Conservation (phyloP, 2,797 vertebrate species). For the Garrulus glandarius region DNA sequence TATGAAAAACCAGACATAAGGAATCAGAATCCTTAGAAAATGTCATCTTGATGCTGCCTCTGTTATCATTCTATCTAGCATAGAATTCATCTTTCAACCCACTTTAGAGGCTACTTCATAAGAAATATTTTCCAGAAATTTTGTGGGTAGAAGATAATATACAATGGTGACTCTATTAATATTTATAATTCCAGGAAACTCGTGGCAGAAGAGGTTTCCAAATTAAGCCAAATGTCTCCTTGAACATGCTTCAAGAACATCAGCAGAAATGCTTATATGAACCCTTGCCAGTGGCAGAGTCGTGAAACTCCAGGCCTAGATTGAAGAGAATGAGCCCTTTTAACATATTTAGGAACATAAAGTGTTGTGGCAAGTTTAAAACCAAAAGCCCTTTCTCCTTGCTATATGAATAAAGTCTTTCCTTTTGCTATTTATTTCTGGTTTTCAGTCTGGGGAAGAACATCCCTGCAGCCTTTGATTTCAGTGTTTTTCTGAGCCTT, state of each 20-base stretch:
- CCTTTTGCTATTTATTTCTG: not conserved
- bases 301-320: not conserved
- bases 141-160: not conserved
- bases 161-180: not conserved
- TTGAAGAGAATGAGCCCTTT: not conserved
- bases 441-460: not conserved
- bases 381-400: not conserved
- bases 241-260: not conserved
- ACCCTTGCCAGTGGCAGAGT: not conserved
- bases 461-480: not conserved
- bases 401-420: not conserved
- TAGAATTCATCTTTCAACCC: not conserved
- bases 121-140: not conserved
- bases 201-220: not conserved
- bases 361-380: not conserved
- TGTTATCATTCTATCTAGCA: not conserved
- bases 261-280: not conserved
- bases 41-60: not conserved
- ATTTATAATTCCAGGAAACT: not conserved
- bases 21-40: not conserved
- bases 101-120: not conserved
- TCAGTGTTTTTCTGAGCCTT: not conserved
- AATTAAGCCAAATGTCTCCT: not conserved
- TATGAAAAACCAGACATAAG: not conserved
- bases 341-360: not conserved